phyloP scores from a whole-genome alignment of 1,140 invertebrate genomes.

The Rhopalosiphum maidis region DNA sequence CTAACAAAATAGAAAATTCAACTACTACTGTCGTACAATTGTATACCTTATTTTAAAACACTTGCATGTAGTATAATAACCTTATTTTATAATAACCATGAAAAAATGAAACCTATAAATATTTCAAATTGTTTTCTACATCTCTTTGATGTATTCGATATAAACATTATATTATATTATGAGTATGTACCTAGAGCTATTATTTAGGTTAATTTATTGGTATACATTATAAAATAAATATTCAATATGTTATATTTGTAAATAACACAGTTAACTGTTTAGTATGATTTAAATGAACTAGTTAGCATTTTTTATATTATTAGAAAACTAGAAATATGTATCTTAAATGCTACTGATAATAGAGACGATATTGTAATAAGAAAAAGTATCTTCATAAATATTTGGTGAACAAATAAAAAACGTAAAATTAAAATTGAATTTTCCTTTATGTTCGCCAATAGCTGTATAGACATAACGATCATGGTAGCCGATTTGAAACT shows the following conservation, averaged over 20 bases:
- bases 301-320: background rate
- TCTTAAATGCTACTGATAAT: background rate
- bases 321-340: background rate
- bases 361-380: background rate
- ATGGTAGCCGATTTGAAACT: background rate
- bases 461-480: background rate
- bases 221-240: background rate
- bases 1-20: background rate
- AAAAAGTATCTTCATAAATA: background rate
- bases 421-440: constrained; percentile 37
- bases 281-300: background rate
- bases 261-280: background rate
- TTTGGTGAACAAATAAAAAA: background rate
- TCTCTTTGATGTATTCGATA: too few species aligned
- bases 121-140: background rate
- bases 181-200: background rate
- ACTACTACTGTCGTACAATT: background rate
- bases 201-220: background rate
- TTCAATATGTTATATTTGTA: background rate
- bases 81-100: background rate
- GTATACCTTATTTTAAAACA: background rate
- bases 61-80: background rate
- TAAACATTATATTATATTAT: background rate
- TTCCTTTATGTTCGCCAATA: background rate
- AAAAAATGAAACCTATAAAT: too few species aligned